These are phyloP conservation scores for Micoletzkya japonica DNA, from an alignment of 2,888 invertebrate genomes.

Conservation along the genomic window DNA sequence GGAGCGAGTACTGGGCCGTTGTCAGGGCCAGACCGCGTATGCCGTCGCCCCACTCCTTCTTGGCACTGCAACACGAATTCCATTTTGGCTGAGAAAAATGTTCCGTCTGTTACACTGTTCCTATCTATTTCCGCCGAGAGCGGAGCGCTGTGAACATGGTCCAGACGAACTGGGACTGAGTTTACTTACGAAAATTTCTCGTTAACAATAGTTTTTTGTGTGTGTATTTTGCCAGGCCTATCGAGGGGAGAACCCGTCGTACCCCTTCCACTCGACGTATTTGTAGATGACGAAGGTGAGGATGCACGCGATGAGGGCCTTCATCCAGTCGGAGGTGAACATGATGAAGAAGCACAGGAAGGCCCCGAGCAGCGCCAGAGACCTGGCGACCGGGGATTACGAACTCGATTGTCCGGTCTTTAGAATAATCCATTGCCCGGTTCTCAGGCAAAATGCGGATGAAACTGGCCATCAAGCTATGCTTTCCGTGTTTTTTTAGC, in stretches of 20 bases:
- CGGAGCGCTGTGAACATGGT: no score
- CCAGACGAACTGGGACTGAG: no score
- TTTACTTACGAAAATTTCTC: no score
- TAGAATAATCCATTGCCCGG: no score
- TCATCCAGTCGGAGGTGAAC: constrained; percentile 97
- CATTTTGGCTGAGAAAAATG: no score
- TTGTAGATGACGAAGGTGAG: constrained; percentile 93
- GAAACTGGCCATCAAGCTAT: no score
- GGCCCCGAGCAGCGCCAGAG: constrained; percentile 83
- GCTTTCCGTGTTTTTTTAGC: not conserved
- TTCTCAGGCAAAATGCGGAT: no score
- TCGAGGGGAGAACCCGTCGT: constrained; percentile 35
- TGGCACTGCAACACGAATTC: constrained; percentile 77
- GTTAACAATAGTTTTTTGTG: no score
- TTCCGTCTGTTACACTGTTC: no score
- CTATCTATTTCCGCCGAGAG: no score
- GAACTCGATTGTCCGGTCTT: no score
- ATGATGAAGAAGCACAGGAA: constrained; percentile 90
- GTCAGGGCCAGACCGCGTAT: constrained; percentile 94
- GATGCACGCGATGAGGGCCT: constrained; percentile 87
- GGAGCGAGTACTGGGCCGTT: constrained; percentile 90
- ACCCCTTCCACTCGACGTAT: constrained; percentile 96
- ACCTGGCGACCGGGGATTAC: no score
- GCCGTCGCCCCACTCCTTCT: constrained; percentile 99
- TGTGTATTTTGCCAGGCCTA: not conserved